Percentiles rank a stretch among this genome's conserved stretches.
Conservation (phyloP, 1,140 invertebrate species). For the Penaeus chinensis region DNA sequence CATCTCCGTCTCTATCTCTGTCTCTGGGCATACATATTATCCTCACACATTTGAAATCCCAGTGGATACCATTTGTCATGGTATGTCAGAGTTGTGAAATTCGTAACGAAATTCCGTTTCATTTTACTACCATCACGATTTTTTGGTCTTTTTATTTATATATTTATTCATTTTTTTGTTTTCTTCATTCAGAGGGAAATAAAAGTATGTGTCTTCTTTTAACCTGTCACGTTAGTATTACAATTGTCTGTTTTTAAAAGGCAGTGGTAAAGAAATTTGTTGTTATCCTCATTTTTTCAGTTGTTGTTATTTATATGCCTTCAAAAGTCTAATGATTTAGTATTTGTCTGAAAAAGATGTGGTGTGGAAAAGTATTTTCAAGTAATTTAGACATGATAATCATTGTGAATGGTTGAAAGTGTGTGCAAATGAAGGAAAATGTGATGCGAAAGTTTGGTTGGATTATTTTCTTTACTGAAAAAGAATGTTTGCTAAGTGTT, state of each 20-base stretch:
- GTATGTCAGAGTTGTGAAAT: slow-evolving; percentile 31
- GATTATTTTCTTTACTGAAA: slow-evolving; percentile 37
- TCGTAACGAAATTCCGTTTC: slow-evolving; percentile 4
- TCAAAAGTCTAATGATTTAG: slow-evolving; percentile 53
- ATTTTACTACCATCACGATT: background rate
- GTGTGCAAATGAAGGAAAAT: slow-evolving; percentile 40
- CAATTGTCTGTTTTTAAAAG: slow-evolving; percentile 36
- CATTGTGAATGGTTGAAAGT: slow-evolving; percentile 49
- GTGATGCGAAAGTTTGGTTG: slow-evolving; percentile 33
- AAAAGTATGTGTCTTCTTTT: slow-evolving; percentile 39
- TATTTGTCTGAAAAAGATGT: slow-evolving; percentile 37
- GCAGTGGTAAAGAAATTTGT: slow-evolving; percentile 50
- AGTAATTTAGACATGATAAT: slow-evolving; percentile 33
- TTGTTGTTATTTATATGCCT: slow-evolving; percentile 57
- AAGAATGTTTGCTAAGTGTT: slow-evolving; percentile 45
- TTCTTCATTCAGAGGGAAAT: slow-evolving; percentile 19
- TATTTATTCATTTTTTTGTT: slow-evolving; percentile 23
- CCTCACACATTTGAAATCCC: slow-evolving; percentile 48
- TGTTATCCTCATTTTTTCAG: slow-evolving; percentile 52
- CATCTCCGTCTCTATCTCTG: slow-evolving; percentile 36
- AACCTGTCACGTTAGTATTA: slow-evolving; percentile 43
- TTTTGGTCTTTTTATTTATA: slow-evolving; percentile 26
- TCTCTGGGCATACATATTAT: slow-evolving; percentile 55
- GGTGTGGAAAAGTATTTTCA: slow-evolving; percentile 38
- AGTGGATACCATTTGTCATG: slow-evolving; percentile 49